Evolutionary conservation across 2,797 vertebrate genomes (phyloP), one percentile per base, ranked within the genome.

Genomic region (Girardinus metallicus): DNA sequence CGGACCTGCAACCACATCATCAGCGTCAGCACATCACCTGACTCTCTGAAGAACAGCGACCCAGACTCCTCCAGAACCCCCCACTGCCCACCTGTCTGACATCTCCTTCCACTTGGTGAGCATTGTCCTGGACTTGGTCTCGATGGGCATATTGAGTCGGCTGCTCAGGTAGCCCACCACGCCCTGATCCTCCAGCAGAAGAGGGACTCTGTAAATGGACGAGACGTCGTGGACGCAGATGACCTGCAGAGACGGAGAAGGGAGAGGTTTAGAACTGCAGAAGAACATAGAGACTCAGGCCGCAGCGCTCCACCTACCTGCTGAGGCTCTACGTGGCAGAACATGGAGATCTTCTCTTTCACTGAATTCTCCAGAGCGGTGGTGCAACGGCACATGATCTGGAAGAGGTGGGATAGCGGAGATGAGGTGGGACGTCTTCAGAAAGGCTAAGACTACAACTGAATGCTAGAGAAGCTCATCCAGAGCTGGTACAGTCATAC

Each of bases 291-390:
- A 9, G 66, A 21, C 71, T 21, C 10, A 4, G 6, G 31, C 7
- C 18, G 0, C 6, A 4, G 9, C 2, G n/a, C 4, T 66, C 13
- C 12, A 5, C 47, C 16, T 60, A 99, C 98, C 96, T 99, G 98
- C 68, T 97, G 96, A 21, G 98, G 98, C 89, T 98, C 97, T 18
- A 99, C 98, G 0, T 99, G 98, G 88, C 98, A 99, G 92, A 99
- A 99, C 98, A 99, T 99, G 0, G 98, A 99, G 92, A 99, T 99
- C 92, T 99, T 99, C 87, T 99, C 98, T 90, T 99, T 99, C 43
- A 99, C 98, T 0, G 97, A 96, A 49, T 96, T 99, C 83, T 99
- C 97, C 72, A 99, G 89, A 4, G 96, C 96, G 34, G 96, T 97
- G 62, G 97, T 95, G 77, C 98, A 99, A 86, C 98, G 96, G 81